Percentiles rank a stretch among this genome's conserved stretches.
phyloP scores from a whole-genome alignment of 1,140 invertebrate genomes.

The Apis dorsata region DNA sequence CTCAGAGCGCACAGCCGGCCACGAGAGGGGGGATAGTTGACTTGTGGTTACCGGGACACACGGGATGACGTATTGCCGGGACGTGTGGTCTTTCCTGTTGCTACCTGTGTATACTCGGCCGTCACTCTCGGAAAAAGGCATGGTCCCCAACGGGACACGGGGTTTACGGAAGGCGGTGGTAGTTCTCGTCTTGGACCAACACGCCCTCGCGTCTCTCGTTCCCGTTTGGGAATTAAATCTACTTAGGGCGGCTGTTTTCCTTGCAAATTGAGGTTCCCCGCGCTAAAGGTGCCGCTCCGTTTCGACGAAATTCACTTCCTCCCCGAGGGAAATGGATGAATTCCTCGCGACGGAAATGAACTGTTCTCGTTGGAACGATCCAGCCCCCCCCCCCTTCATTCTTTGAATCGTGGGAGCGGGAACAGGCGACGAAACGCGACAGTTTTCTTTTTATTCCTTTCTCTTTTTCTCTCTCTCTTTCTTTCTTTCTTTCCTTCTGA shows the following conservation, averaged over 20 bases:
- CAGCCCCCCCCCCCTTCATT: background rate
- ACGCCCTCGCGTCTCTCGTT: slow-evolving; percentile 38
- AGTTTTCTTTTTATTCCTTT: background rate
- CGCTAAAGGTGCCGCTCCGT: slow-evolving; percentile 16
- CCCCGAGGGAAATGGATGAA: slow-evolving; percentile 30
- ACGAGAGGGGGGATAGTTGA: slow-evolving; percentile 62
- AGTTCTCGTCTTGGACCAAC: slow-evolving; percentile 40
- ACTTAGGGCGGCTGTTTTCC: slow-evolving; percentile 44
- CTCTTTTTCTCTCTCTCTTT: too few species aligned
- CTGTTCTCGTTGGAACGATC: slow-evolving; percentile 18
- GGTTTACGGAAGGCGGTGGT: slow-evolving; percentile 52
- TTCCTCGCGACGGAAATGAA: slow-evolving; percentile 24
- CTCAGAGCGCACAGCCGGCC: slow-evolving; percentile 59
- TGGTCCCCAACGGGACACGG: slow-evolving; percentile 30
- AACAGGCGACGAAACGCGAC: background rate
- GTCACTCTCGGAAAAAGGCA: slow-evolving; percentile 43
- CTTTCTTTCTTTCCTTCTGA: background rate
- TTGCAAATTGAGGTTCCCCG: slow-evolving; percentile 37
- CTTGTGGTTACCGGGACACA: slow-evolving; percentile 66
- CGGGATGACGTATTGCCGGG: slow-evolving; percentile 67
- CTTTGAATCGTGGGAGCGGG: background rate
- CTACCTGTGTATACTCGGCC: background rate
- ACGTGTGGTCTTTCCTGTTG: slow-evolving; percentile 51
- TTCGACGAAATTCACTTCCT: slow-evolving; percentile 28
- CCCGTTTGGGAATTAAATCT: slow-evolving; percentile 53